These are phyloP conservation scores for Stichopus chloronotus DNA, from an alignment of 35 echinoderm and acorn worm species.

Conservation along the genomic window DNA sequence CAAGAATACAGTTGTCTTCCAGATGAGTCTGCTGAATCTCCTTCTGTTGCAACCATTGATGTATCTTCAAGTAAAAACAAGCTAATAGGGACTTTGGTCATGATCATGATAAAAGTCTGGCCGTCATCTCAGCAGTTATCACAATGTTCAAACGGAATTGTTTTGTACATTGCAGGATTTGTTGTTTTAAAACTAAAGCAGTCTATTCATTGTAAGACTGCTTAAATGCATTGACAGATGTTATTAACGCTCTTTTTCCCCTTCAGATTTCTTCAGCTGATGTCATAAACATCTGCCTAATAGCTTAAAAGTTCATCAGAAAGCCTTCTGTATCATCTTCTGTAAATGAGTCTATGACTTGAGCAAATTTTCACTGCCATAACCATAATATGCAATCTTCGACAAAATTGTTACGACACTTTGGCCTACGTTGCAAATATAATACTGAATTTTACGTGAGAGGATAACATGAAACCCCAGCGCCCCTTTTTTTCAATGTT, in stretches of 20 bases:
- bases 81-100: not conserved
- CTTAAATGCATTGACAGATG: conserved; percentile 9
- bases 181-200: conserved; percentile 10
- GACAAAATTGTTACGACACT: too few species aligned
- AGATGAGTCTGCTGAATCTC: not conserved
- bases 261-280: conserved; percentile 17
- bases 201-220: not conserved
- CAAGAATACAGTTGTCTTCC: conserved; percentile 19
- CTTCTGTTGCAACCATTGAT: conserved; percentile 3
- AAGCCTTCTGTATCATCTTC: conserved; percentile 6
- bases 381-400: too few species aligned
- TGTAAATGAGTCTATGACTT: not conserved
- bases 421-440: too few species aligned
- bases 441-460: too few species aligned
- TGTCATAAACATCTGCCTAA: conserved; percentile 12
- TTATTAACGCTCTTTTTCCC: not conserved
- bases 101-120: not conserved
- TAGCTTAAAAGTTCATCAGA: not conserved
- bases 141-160: conserved; percentile 16
- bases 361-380: conserved; percentile 6
- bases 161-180: conserved; percentile 15
- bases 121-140: not conserved
- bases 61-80: conserved; percentile 1
- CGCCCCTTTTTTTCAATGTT: too few species aligned
- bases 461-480: too few species aligned